phyloP scores from a whole-genome alignment of 2,797 vertebrate species.

The Tokudaia muenninki region DNA sequence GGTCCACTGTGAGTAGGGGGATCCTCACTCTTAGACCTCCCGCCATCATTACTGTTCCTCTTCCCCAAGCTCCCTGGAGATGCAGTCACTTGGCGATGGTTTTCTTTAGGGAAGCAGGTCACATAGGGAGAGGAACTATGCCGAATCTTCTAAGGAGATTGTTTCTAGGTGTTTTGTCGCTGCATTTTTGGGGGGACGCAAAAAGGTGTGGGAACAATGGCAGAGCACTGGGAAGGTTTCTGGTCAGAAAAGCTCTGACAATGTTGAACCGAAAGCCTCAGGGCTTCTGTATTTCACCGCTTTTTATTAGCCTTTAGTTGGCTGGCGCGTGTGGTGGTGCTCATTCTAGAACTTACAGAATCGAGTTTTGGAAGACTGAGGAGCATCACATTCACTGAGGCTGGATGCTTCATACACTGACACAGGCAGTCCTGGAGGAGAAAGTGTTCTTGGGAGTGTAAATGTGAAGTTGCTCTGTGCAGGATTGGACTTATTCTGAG shows the following conservation, averaged over 20 bases:
- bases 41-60: neutral
- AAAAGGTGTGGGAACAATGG: neutral
- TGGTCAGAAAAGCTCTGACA: neutral
- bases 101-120: slow-evolving; percentile 15
- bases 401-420: neutral
- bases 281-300: neutral
- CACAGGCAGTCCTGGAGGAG: neutral
- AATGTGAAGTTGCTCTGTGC: neutral
- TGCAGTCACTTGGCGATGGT: neutral
- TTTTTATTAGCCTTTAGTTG: neutral
- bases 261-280: neutral
- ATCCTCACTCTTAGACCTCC: fast-evolving
- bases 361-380: neutral
- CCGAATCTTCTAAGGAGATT: neutral
- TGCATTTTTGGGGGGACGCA: neutral
- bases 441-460: neutral
- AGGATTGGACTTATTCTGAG: neutral
- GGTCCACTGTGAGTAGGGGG: neutral
- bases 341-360: neutral
- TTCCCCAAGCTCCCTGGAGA: neutral
- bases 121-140: neutral
- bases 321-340: neutral
- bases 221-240: neutral
- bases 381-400: neutral
- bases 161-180: neutral